A percentile compares a stretch with the other conserved stretches of the same genome.
Evolutionary conservation across 2,888 invertebrate species (phyloP).

Genomic region (Heliconius charithonia): DNA sequence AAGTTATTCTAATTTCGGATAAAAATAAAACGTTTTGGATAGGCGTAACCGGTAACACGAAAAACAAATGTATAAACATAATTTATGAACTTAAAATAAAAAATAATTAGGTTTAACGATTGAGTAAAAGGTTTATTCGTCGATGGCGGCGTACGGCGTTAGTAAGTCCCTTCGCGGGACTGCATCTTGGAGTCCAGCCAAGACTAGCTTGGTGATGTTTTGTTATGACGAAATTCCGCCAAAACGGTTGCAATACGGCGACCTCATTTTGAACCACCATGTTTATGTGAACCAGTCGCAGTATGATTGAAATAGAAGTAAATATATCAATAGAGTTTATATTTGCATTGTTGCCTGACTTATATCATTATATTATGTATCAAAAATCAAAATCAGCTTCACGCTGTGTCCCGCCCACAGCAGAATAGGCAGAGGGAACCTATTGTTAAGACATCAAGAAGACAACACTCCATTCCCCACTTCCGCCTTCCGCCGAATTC

Average conservation of each 20-base stretch:
- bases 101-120: constrained; percentile 31
- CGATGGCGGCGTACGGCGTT: constrained; percentile 46
- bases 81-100: constrained; percentile 36
- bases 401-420: no score
- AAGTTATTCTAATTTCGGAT: constrained; percentile 38
- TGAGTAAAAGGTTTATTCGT: constrained; percentile 55
- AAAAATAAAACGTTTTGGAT: constrained; percentile 32
- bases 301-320: constrained; percentile 47
- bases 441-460: no score
- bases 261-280: constrained; percentile 65
- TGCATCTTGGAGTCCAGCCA: constrained; percentile 72
- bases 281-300: constrained; percentile 51
- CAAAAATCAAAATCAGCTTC: no score
- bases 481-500: no score
- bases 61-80: constrained; percentile 31
- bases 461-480: no score
- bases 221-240: constrained; percentile 81
- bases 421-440: no score
- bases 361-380: background rate
- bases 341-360: constrained; percentile 12
- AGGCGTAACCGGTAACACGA: constrained; percentile 31
- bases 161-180: constrained; percentile 52
- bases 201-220: constrained; percentile 62
- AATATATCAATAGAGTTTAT: constrained; percentile 32
- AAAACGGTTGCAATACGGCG: constrained; percentile 78